These are phyloP conservation scores for Acanthurus lineatus DNA, from an alignment of 2,797 vertebrate species.

Conservation along the genomic window DNA sequence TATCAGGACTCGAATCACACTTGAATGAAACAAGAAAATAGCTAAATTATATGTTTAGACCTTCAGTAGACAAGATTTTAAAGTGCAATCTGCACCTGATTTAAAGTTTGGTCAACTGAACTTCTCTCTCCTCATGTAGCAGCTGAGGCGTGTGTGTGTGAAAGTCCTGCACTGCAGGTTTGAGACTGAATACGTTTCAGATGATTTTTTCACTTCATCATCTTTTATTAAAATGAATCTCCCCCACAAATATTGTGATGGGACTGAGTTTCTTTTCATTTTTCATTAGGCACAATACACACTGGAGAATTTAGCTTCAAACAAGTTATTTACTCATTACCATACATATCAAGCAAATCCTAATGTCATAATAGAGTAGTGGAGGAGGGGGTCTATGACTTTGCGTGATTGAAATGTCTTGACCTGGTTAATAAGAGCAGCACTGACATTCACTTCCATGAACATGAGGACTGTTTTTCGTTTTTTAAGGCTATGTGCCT, in stretches of 20 bases:
- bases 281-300: not conserved
- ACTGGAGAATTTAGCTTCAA: not conserved
- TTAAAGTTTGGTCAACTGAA: not conserved
- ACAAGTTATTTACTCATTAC: too few relatives aligned
- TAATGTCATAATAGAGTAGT: not conserved
- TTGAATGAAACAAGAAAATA: constrained; percentile 1
- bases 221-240: too few relatives aligned
- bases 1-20: too few relatives aligned
- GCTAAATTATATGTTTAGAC: not conserved
- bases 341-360: not conserved
- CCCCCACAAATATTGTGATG: too few relatives aligned
- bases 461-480: constrained; percentile 17
- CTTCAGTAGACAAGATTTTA: not conserved
- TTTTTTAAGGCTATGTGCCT: constrained; percentile 33
- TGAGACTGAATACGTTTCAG: too few relatives aligned
- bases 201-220: too few relatives aligned
- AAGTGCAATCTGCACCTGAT: not conserved
- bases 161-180: too few relatives aligned
- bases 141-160: too few relatives aligned
- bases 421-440: constrained; percentile 10
- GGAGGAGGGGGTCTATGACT: not conserved
- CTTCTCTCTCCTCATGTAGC: not conserved
- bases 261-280: not conserved
- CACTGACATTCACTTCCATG: constrained; percentile 21
- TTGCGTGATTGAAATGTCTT: not conserved